Conservation (phyloP, 30 jellyfish, hydroid and myxozoan genomes). For the Sanderia malayensis region DNA sequence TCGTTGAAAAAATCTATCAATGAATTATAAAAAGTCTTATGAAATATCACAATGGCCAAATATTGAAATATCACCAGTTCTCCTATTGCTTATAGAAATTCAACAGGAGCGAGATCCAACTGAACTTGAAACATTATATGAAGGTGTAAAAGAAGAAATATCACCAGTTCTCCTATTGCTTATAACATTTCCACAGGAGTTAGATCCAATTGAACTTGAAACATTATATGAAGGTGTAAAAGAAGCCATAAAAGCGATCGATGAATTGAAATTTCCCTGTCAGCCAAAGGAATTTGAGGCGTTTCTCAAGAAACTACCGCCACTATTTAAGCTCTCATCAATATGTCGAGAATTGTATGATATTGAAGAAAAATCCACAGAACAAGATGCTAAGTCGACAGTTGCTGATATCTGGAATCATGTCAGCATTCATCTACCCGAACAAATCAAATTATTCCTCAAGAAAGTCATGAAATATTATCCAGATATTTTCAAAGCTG, state of each 20-base stretch:
- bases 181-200: too few relatives aligned
- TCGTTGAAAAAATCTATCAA: background rate
- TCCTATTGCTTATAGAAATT: background rate
- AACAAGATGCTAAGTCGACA: background rate
- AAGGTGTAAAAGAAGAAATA: background rate
- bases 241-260: background rate
- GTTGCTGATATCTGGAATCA: background rate
- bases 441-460: background rate
- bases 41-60: conserved; percentile 1
- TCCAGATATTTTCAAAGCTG: background rate
- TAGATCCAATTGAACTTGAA: conserved; percentile 3
- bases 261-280: background rate
- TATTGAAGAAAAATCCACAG: background rate
- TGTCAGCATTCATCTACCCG: background rate
- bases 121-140: background rate
- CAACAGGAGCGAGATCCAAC: too few relatives aligned
- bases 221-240: background rate
- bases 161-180: background rate
- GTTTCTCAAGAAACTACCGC: background rate
- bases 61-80: background rate
- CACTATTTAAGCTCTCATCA: background rate
- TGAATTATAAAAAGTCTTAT: background rate
- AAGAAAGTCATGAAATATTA: background rate
- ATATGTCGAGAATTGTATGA: background rate
- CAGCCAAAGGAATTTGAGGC: background rate